phyloP scores from a whole-genome alignment of 2,797 vertebrate species.

The Anabacerthia variegaticeps region DNA sequence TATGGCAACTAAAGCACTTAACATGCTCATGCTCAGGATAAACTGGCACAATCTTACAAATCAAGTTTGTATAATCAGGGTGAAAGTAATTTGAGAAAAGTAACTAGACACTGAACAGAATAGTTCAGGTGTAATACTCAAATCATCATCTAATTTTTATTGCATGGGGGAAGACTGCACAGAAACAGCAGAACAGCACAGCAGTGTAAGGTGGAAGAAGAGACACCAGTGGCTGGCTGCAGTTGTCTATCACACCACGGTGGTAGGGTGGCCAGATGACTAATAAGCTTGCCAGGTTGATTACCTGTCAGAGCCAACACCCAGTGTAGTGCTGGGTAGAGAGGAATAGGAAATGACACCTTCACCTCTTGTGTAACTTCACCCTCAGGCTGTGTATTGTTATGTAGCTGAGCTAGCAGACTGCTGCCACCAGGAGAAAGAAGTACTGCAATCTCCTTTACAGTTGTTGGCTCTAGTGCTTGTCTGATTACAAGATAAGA shows the following conservation, averaged over 20 bases:
- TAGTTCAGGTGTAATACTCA: background rate
- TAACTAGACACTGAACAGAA: background rate
- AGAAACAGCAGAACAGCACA: background rate
- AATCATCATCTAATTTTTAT: background rate
- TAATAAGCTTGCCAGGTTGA: background rate
- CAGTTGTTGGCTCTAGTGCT: background rate
- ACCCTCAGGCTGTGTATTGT: background rate
- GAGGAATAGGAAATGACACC: background rate
- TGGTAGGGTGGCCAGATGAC: background rate
- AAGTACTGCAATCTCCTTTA: too few relatives aligned
- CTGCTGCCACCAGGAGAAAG: background rate
- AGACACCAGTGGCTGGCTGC: background rate
- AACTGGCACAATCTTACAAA: background rate
- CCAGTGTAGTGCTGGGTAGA: background rate
- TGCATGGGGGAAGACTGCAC: background rate
- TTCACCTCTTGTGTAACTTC: background rate
- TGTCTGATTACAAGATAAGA: background rate
- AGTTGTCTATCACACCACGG: accelerated
- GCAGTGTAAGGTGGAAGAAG: accelerated
- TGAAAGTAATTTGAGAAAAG: background rate
- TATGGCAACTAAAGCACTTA: background rate
- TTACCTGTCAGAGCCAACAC: background rate
- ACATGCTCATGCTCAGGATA: background rate
- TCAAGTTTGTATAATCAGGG: background rate
- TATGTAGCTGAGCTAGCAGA: background rate